Evolutionary conservation across 2,888 invertebrate species (phyloP).

Genomic region (Synergus gifuensis): DNA sequence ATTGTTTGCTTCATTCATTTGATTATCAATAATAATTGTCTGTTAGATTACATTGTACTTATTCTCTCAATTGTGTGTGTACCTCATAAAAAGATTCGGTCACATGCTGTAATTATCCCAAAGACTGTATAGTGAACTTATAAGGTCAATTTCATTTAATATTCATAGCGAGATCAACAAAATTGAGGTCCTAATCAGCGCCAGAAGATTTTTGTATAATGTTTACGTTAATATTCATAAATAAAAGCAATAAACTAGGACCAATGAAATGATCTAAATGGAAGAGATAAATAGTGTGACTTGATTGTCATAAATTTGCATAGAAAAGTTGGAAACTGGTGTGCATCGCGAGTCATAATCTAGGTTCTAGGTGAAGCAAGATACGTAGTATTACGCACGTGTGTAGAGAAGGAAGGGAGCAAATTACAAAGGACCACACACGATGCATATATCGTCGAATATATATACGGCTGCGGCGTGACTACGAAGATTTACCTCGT

Average conservation of each 20-base stretch:
- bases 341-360: conserved; percentile 6
- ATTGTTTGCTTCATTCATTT: too few relatives aligned
- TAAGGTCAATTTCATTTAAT: background rate
- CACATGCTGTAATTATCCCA: conserved; percentile 24
- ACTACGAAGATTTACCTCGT: conserved; percentile 72
- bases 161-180: background rate
- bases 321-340: background rate
- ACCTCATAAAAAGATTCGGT: too few relatives aligned
- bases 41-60: too few relatives aligned
- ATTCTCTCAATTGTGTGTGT: too few relatives aligned
- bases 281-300: background rate
- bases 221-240: too few relatives aligned
- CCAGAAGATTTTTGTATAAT: too few relatives aligned
- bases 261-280: too few relatives aligned
- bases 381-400: background rate
- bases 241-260: too few relatives aligned
- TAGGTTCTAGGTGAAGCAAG: background rate
- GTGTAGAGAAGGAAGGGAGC: conserved; percentile 51
- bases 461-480: conserved; percentile 68
- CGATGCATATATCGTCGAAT: conserved; percentile 55
- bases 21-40: too few relatives aligned
- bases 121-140: conserved; percentile 7
- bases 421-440: conserved; percentile 71
- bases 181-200: too few relatives aligned
- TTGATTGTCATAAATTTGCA: background rate